A percentile compares a stretch with the other conserved stretches of the same genome.
These are phyloP conservation scores for Tragelaphus strepsiceros DNA, from an alignment of 2,113 vertebrate genomes.

Conservation along the genomic window DNA sequence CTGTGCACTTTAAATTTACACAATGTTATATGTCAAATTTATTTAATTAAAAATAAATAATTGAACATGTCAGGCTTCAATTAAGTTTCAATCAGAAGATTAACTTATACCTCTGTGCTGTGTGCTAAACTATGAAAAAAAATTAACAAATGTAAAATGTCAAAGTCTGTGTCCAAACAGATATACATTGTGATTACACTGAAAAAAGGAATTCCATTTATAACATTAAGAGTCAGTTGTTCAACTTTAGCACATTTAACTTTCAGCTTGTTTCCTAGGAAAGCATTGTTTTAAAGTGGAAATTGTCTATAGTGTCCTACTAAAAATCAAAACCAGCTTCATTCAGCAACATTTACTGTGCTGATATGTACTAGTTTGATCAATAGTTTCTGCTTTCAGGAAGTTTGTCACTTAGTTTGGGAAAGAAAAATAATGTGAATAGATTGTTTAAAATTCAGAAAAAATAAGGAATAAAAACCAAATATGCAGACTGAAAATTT, in stretches of 20 bases:
- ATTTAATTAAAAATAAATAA: not conserved
- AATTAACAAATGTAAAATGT: not conserved
- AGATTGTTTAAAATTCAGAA: not conserved
- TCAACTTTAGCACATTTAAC: not conserved
- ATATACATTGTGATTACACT: not conserved
- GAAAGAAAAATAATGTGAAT: not conserved
- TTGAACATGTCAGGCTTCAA: not conserved
- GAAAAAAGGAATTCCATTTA: not conserved
- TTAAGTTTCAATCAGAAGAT: not conserved
- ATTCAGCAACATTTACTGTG: not conserved
- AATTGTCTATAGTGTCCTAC: not conserved
- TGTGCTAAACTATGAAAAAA: not conserved
- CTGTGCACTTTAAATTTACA: not conserved
- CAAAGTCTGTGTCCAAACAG: not conserved
- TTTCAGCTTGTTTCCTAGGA: not conserved
- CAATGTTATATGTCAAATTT: not conserved
- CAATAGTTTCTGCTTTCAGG: not conserved
- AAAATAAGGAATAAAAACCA: not conserved
- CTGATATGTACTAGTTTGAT: not conserved
- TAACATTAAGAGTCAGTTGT: not conserved
- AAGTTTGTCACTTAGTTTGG: not conserved
- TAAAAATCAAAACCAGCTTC: not conserved
- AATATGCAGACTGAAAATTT: not conserved
- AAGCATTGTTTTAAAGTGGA: conserved; percentile 22
- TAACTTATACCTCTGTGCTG: not conserved